phyloP scores from a whole-genome alignment of 2,888 invertebrate species.

The Drosophila kokeensis region DNA sequence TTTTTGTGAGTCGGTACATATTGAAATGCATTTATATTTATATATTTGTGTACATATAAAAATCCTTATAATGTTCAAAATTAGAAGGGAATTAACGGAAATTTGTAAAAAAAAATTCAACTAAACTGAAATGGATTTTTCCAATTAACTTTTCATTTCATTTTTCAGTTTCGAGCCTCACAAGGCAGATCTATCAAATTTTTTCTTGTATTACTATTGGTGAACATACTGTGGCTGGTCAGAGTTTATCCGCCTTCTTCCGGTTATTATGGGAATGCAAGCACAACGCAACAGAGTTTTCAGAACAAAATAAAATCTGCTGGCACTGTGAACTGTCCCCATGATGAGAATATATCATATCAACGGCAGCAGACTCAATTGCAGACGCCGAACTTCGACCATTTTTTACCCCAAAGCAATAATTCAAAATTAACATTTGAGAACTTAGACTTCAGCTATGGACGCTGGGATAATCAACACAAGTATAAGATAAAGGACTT shows the following conservation, averaged over 20 bases:
- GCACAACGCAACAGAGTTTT: constrained; percentile 4
- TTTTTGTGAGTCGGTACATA: not conserved
- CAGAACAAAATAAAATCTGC: constrained; percentile 7
- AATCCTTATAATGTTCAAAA: not conserved
- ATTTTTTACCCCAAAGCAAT: constrained; percentile 23
- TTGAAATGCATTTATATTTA: not conserved
- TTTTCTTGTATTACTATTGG: constrained; percentile 44
- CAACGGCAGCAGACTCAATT: constrained; percentile 18
- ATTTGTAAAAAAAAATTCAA: not conserved
- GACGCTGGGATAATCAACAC: constrained; percentile 90
- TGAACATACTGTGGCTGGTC: constrained; percentile 64
- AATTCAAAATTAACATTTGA: constrained; percentile 85
- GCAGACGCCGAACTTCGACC: constrained; percentile 28
- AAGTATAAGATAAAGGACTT: constrained; percentile 91
- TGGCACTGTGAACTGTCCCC: constrained; percentile 33
- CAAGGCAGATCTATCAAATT: constrained; percentile 56
- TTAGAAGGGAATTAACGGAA: not conserved
- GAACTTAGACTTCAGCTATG: constrained; percentile 88
- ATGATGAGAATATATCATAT: constrained; percentile 37
- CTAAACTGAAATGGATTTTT: not conserved
- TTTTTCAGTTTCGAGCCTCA: constrained; percentile 51
- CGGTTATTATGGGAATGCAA: constrained; percentile 21
- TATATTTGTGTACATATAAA: not conserved
- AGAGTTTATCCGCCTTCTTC: constrained; percentile 57
- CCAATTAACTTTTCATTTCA: not conserved